Evolutionary conservation across 2,797 vertebrate genomes (phyloP), one percentile per base, ranked within the genome.

Genomic region (Darevskia mixta): DNA sequence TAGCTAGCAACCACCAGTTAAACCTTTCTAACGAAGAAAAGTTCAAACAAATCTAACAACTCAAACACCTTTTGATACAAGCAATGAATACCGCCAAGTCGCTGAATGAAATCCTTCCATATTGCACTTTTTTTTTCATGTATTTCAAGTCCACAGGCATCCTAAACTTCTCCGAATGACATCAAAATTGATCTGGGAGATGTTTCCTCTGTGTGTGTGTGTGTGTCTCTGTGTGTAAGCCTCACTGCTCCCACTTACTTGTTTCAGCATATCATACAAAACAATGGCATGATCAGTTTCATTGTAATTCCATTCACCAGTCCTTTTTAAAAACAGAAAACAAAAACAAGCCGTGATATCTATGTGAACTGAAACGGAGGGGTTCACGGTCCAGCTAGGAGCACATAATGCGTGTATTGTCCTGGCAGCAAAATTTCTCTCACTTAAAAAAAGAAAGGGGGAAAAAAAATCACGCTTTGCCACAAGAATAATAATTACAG

Each of bases 391-490:
- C 97, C 95, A 97, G 96, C 98, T 98, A 97, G 96, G 96, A 97
- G 96, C 94, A 96, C 95, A 98, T 98, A 98, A 98, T 98, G 97
- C 95, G 95, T 91, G 95, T 97, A 98, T 98, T 98, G 98, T 98
- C 96, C 96, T 94, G 94, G 96, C 96, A 97, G 97, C 96, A 97
- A 97, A 98, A 97, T 97, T 97, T 95, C 96, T 96, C 95, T 97
- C 95, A 93, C 96, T 95, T 95, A 95, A 97, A 97, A 97, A 73
- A 96, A 96, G 95, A 95, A 96, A 96, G 95, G 94, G 94, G 97
- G 96, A 96, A 35, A 95, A 96, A 97, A 96, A 96, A 96, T 97
- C 96, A 96, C 93, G 97, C 97, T 96, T 86, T 97, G 96, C 96
- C 88, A 83, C 96, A 97, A 96, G 97, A 97, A 97, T 97, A 97